Percentiles rank a stretch among this genome's conserved stretches.
These are phyloP conservation scores for Pristiophorus japonicus DNA, from an alignment of 2,113 vertebrate genomes.

Conservation along the genomic window DNA sequence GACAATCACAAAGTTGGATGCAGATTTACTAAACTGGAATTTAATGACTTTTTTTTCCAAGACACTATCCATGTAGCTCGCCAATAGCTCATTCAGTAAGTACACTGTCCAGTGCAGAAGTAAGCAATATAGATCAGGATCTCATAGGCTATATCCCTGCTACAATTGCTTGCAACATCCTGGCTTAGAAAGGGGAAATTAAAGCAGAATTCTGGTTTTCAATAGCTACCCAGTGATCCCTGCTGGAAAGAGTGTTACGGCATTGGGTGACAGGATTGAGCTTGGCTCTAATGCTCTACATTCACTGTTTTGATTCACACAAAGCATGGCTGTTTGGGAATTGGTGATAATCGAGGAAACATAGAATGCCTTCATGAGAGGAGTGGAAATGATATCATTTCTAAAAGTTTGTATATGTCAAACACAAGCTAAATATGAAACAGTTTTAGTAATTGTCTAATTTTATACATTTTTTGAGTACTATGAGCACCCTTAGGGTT, in stretches of 20 bases:
- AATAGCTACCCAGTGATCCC: neutral
- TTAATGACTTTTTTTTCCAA: neutral
- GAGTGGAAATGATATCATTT: neutral
- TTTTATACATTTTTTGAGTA: too few relatives aligned
- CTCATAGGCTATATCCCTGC: neutral
- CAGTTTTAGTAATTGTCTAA: too few relatives aligned
- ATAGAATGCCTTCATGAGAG: neutral
- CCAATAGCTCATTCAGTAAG: neutral
- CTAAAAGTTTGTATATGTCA: too few relatives aligned
- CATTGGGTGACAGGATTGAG: neutral
- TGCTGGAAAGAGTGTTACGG: neutral
- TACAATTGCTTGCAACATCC: too few relatives aligned
- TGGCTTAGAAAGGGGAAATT: neutral
- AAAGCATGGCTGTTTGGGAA: neutral
- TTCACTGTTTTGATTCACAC: neutral
- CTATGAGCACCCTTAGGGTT: too few relatives aligned
- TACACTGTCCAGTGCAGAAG: neutral
- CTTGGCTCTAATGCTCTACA: neutral
- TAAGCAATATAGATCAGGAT: neutral
- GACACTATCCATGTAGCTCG: neutral
- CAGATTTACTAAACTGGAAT: neutral
- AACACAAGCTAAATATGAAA: too few relatives aligned
- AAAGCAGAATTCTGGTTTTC: neutral
- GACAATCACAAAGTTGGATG: neutral
- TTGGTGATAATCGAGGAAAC: neutral